These are phyloP conservation scores for Hydrotaea cyrtoneurina DNA, from an alignment of 2,888 invertebrate species.

Conservation along the genomic window DNA sequence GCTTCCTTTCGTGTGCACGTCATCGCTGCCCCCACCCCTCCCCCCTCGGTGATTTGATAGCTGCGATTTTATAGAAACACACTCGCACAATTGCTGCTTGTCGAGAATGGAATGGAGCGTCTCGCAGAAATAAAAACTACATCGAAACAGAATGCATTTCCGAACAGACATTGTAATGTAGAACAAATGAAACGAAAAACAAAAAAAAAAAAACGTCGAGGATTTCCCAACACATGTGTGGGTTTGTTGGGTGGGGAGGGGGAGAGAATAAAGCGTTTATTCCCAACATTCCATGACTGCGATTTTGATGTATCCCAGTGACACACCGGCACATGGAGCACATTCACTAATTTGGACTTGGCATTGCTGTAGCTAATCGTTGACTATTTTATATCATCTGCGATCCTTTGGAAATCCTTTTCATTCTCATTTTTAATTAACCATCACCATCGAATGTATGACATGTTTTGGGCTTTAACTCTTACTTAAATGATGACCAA, in stretches of 20 bases:
- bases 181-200: background rate
- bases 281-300: background rate
- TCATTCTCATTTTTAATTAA: too few relatives aligned
- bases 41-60: too few relatives aligned
- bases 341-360: background rate
- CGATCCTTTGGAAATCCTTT: too few relatives aligned
- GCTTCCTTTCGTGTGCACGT: background rate
- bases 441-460: too few relatives aligned
- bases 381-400: too few relatives aligned
- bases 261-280: background rate
- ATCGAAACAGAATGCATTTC: background rate
- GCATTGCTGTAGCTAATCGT: background rate
- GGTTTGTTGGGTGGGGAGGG: too few relatives aligned
- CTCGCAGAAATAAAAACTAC: background rate
- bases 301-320: background rate
- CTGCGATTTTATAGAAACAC: constrained; percentile 15
- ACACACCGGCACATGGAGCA: background rate
- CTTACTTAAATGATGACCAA: too few relatives aligned
- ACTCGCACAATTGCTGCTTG: constrained; percentile 17
- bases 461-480: too few relatives aligned
- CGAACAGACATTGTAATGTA: constrained; percentile 14
- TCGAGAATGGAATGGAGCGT: background rate
- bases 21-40: background rate
- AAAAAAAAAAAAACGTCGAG: too few relatives aligned
- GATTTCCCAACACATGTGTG: background rate